Conservation (phyloP, 1,140 invertebrate genomes). For the Drosophila eugracilis region DNA sequence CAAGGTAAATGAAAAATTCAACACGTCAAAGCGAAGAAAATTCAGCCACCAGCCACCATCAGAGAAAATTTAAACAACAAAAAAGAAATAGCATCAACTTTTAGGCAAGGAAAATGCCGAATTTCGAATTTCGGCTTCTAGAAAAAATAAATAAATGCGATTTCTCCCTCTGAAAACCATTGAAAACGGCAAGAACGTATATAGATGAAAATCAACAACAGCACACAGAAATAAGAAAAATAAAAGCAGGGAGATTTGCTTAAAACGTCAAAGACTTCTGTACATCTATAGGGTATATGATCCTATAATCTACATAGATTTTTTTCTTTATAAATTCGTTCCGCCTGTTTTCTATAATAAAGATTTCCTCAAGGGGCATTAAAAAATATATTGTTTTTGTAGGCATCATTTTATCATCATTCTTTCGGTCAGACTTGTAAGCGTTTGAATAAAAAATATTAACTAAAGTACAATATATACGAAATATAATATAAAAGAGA, state of each 20-base stretch:
- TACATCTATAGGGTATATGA: conserved; percentile 48
- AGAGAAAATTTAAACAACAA: conserved; percentile 22
- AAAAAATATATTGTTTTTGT: conserved; percentile 8
- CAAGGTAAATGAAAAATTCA: conserved; percentile 71
- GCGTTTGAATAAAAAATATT: background rate
- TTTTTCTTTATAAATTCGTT: conserved; percentile 20
- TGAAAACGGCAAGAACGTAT: conserved; percentile 23
- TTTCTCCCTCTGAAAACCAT: conserved; percentile 30
- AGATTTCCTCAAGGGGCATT: conserved; percentile 9
- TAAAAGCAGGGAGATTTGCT: conserved; percentile 59
- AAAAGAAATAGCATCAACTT: conserved; percentile 35
- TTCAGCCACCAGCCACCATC: conserved; percentile 25
- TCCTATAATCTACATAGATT: conserved; percentile 22
- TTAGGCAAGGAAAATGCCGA: conserved; percentile 47
- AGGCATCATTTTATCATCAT: conserved; percentile 18
- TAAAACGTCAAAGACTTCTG: conserved; percentile 75
- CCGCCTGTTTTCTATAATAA: conserved; percentile 20
- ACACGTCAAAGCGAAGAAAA: conserved; percentile 54
- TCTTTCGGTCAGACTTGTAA: conserved; percentile 3
- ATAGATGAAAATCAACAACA: conserved; percentile 29
- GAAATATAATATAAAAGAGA: background rate
- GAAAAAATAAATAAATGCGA: conserved; percentile 76
- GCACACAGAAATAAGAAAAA: conserved; percentile 14
- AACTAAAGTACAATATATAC: no score
- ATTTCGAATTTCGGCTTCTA: conserved; percentile 58